Evolutionary conservation across 2,113 vertebrate species (phyloP), one percentile per base, ranked within the genome.

Genomic region (Triplophysa dalaica): DNA sequence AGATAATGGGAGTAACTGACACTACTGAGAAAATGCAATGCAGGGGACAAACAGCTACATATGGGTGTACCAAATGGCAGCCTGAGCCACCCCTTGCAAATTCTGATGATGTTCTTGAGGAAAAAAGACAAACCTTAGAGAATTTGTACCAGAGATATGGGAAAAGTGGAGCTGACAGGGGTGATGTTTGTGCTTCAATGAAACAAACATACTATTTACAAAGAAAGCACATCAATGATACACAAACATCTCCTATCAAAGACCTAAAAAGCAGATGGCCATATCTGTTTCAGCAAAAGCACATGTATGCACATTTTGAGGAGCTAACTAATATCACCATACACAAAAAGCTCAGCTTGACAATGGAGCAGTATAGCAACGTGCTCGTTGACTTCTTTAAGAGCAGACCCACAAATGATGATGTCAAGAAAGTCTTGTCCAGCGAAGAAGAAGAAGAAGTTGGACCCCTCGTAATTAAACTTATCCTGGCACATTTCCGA

Each of bases 251-350:
- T 54, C 48, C 68, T 52, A 70, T 70, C 48, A 54, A 12, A 70
- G 68, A 70, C 14, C 68, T 70, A 14, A 70, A 54, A 70, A 52
- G 24, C 48, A 70, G 54, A 70, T 70, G 48, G 68, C 48, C 68
- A 29, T 70, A 70, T 48, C 68, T 19, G 16, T 70, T 70, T 70
- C 22, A 54, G 68, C 48, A 70, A 70, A 70, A 52, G 48, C 22
- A 70, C 21, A 52, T 70, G 2, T 54, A 29, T 70, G 68, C 68
- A 70, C 48, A 70, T 68, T 68, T 68, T 68, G 66, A 68, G 41
- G 66, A 68, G 66, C 66, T 68, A 22, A 16, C 14, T 9, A 5
- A 16, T 70, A 54, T 70, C 6, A 2, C 2, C 68, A 52, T 70
- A 54, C 68, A 70, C 48, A 70, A 54, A 70, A 70, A 8, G 45